Conservation (phyloP, 1,140 invertebrate genomes). For the Glossosoma conforme region DNA sequence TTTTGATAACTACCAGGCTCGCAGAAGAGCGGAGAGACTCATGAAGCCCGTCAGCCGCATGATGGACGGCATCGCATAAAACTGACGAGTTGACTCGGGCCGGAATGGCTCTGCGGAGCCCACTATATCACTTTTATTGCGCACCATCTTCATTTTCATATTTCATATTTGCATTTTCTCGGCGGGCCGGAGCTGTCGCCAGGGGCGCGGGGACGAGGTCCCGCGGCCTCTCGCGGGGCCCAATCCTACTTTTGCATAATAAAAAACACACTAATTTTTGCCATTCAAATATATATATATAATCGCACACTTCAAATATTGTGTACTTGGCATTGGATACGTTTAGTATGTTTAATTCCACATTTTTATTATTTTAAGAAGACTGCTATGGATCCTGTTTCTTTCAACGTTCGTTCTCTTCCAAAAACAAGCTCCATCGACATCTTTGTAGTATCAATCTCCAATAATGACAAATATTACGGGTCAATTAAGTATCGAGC, state of each 20-base stretch:
- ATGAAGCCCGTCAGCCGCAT: constrained; percentile 43
- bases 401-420: too few relatives aligned
- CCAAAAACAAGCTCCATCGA: too few relatives aligned
- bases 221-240: neutral
- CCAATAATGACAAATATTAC: too few relatives aligned
- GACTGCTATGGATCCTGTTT: too few relatives aligned
- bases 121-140: constrained; percentile 56
- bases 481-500: too few relatives aligned
- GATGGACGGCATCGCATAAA: constrained; percentile 50
- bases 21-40: constrained; percentile 28
- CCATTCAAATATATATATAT: too few relatives aligned
- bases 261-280: too few relatives aligned
- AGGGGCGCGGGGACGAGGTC: constrained; percentile 10
- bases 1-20: constrained; percentile 3
- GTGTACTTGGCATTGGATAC: too few relatives aligned
- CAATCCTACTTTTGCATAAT: neutral
- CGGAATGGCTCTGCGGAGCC: constrained; percentile 51
- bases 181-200: constrained; percentile 23
- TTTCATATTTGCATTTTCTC: constrained; percentile 54
- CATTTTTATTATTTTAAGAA: too few relatives aligned
- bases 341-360: too few relatives aligned
- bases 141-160: constrained; percentile 56
- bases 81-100: constrained; percentile 48
- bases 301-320: too few relatives aligned
- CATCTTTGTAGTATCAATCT: too few relatives aligned